Evolutionary conservation across 2,888 invertebrate genomes (phyloP), one percentile per base, ranked within the genome.

Genomic region (Hypsopygia costalis): DNA sequence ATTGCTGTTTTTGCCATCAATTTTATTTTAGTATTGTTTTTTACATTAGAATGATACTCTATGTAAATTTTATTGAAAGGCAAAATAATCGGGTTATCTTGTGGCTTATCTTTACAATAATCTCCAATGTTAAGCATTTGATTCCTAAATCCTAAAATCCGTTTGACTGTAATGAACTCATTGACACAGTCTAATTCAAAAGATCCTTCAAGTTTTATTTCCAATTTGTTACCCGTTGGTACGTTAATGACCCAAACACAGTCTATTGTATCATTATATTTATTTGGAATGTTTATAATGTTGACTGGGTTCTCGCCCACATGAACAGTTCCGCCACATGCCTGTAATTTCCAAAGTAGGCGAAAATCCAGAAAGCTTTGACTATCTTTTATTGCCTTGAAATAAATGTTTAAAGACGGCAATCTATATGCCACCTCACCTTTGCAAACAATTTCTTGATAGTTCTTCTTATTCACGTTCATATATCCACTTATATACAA

Each of bases 301-400:
- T 77, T 72, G 3, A 52, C 33, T 11, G 62, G 41, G 9, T 65
- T 68, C 46, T 76, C 64, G 0, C 58, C 61, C 5, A 77, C 47
- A 0, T 47, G 49, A 1, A 93, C 42, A 3, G 83, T 49, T 3
- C 95, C 95, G 10, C 96, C 96, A 63, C 96, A 96, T 1, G 88
- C 69, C 54, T 92, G 89, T 42, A 53, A 44, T 49, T 54, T 54
- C 51, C 49, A 58, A 25, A 49, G 41, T 27, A 72, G 89, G 41
- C 81, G 73, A 58, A 91, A 92, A 45, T 79, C 68, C 16, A 91
- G 46, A 8, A 56, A 62, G 30, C 41, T 47, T 22, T 11, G 44
- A 44, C 54, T 61, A 37, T 44, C 53, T 58, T 71, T 76, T 1
- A 47, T 47, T 22, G 81, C 78, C 41, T 49, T 71, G 5, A 86